Evolutionary conservation across 2,797 vertebrate species (phyloP).

Genomic region (Holocentrus rufus): DNA sequence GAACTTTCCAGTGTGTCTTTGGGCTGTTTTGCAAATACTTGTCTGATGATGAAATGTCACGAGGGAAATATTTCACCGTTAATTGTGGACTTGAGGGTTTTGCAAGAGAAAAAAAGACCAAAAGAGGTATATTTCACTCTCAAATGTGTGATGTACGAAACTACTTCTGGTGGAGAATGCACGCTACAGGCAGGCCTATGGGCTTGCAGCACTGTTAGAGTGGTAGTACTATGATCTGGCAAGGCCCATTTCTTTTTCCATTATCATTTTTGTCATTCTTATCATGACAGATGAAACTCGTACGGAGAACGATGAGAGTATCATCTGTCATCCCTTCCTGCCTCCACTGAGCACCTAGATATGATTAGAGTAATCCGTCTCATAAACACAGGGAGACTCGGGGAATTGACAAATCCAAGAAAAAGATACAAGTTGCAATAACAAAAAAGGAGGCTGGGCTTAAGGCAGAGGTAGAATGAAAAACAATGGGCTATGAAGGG

Average conservation of each 20-base stretch:
- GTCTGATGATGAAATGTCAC: slow-evolving; percentile 48
- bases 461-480: background rate
- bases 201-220: slow-evolving; percentile 27
- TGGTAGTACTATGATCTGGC: slow-evolving; percentile 24
- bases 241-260: slow-evolving; percentile 19
- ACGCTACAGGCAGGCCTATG: slow-evolving; percentile 24
- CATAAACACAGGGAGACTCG: slow-evolving; percentile 10
- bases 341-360: slow-evolving; percentile 32
- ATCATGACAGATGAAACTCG: slow-evolving; percentile 28
- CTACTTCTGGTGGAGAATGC: slow-evolving; percentile 35
- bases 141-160: slow-evolving; percentile 15
- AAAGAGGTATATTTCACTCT: slow-evolving; percentile 48
- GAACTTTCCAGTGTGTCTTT: slow-evolving; percentile 47
- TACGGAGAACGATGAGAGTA: slow-evolving; percentile 34
- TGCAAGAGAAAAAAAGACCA: slow-evolving; percentile 44
- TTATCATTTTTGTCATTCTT: slow-evolving; percentile 47
- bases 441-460: background rate
- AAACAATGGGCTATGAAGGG: slow-evolving; percentile 28
- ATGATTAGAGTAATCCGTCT: slow-evolving; percentile 35
- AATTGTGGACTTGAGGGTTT: slow-evolving; percentile 51
- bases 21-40: slow-evolving; percentile 53
- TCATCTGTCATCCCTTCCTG: slow-evolving; percentile 34
- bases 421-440: background rate
- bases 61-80: slow-evolving; percentile 51
- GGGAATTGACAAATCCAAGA: slow-evolving; percentile 1